These are phyloP conservation scores for Siniperca undulata DNA, from an alignment of 2,797 vertebrate genomes.

Conservation along the genomic window DNA sequence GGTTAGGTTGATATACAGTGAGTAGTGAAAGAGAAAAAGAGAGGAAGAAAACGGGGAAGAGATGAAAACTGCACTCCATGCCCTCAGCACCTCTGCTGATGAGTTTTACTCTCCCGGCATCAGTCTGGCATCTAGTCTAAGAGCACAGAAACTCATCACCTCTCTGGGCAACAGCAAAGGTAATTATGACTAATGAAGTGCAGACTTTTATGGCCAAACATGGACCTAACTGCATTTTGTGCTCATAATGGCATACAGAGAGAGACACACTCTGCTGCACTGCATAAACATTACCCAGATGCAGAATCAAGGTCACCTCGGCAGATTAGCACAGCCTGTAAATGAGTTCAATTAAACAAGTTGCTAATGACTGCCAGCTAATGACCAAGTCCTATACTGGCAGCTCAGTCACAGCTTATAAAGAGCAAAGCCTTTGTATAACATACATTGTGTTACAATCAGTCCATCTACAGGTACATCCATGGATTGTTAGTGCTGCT, in stretches of 20 bases:
- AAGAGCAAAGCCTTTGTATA: conserved; percentile 50
- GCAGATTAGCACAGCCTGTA: conserved; percentile 82
- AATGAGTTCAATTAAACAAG: conserved; percentile 87
- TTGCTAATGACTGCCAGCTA: conserved; percentile 82
- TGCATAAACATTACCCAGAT: conserved; percentile 78
- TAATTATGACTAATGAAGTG: conserved; percentile 83
- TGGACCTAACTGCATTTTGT: conserved; percentile 69
- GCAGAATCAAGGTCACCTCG: conserved; percentile 84
- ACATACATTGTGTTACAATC: conserved; percentile 28
- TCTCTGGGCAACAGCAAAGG: conserved; percentile 73
- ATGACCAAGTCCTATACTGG: conserved; percentile 75
- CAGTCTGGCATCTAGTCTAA: conserved; percentile 36
- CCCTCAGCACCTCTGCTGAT: conserved; percentile 53
- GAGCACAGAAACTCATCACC: conserved; percentile 61
- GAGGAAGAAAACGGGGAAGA: conserved; percentile 31
- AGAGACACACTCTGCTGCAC: conserved; percentile 73
- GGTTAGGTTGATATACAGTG: conserved; percentile 66
- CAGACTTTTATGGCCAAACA: conserved; percentile 80
- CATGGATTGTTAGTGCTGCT: background rate
- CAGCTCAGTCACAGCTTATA: conserved; percentile 52
- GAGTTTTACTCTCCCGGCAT: conserved; percentile 59
- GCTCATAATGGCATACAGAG: conserved; percentile 69
- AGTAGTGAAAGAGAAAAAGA: conserved; percentile 46
- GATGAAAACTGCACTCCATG: conserved; percentile 40
- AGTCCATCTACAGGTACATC: conserved; percentile 22